These are phyloP conservation scores for Diarsia dahlii DNA, from an alignment of 2,888 invertebrate species.

Conservation along the genomic window DNA sequence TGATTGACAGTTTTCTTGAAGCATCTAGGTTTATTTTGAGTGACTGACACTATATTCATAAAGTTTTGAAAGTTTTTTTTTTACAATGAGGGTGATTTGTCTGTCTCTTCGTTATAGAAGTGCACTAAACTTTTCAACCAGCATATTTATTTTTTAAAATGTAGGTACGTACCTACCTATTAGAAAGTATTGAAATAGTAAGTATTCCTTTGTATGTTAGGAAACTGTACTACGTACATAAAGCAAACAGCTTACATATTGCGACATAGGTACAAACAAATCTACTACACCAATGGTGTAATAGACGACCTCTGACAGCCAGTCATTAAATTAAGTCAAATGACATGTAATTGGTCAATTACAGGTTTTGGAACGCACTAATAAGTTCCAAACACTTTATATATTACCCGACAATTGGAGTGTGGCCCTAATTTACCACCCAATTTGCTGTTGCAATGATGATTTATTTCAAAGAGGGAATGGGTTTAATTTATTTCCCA, in stretches of 20 bases:
- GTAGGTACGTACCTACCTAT: too few relatives aligned
- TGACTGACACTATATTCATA: slow-evolving; percentile 33
- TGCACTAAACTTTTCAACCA: too few relatives aligned
- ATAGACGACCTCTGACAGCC: slow-evolving; percentile 15
- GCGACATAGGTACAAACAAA: not conserved
- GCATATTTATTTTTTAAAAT: too few relatives aligned
- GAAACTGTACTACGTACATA: too few relatives aligned
- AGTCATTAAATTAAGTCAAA: slow-evolving; percentile 28
- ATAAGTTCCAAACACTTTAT: slow-evolving; percentile 23
- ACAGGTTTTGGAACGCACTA: slow-evolving; percentile 22
- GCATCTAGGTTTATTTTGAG: slow-evolving; percentile 11
- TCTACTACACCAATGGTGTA: not conserved
- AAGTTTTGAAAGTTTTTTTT: not conserved
- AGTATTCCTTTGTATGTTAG: not conserved
- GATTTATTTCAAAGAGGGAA: not conserved
- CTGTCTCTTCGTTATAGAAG: not conserved
- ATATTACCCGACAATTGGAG: slow-evolving; percentile 2
- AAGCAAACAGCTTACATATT: not conserved
- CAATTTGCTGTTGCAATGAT: slow-evolving; percentile 7
- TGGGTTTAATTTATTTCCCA: not conserved
- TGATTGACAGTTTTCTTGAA: slow-evolving; percentile 27
- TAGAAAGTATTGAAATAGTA: too few relatives aligned
- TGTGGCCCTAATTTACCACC: slow-evolving; percentile 16
- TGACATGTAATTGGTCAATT: slow-evolving; percentile 32
- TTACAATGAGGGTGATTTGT: not conserved